Conservation (phyloP, 2,113 vertebrate genomes). For the Pandion haliaetus region DNA sequence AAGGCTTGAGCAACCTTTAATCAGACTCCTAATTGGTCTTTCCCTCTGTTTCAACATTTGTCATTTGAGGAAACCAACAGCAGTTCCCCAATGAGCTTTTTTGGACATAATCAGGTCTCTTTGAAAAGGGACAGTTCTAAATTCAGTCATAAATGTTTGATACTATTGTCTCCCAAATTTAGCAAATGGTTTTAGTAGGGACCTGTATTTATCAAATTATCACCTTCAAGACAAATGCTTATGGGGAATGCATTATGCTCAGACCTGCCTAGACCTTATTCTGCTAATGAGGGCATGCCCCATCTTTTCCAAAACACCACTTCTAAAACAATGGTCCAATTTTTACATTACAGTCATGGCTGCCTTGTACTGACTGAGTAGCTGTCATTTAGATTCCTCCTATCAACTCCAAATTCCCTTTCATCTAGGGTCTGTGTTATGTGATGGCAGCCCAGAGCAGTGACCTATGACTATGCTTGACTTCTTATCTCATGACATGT, state of each 20-base stretch:
- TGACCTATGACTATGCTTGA: conserved; percentile 60
- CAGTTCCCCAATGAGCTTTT: conserved; percentile 31
- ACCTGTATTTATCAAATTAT: conserved; percentile 50
- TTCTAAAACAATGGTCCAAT: conserved; percentile 27
- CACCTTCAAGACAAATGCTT: conserved; percentile 37
- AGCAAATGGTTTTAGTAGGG: conserved; percentile 10
- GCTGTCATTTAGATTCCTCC: conserved; percentile 60
- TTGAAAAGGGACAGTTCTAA: conserved; percentile 36
- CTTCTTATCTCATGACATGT: conserved; percentile 65
- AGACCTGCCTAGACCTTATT: not conserved
- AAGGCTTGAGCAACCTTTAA: conserved; percentile 50
- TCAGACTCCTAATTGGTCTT: conserved; percentile 43
- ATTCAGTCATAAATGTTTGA: conserved; percentile 31
- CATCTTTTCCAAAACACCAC: conserved; percentile 52
- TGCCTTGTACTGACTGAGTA: conserved; percentile 35
- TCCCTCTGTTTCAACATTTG: conserved; percentile 31
- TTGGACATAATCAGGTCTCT: conserved; percentile 31
- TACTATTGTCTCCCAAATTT: conserved; percentile 18
- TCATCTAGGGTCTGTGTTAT: conserved; percentile 61
- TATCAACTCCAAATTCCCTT: conserved; percentile 58
- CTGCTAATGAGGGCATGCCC: conserved; percentile 55
- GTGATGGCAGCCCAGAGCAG: conserved; percentile 41
- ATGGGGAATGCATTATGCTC: not conserved
- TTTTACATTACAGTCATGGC: conserved; percentile 20
- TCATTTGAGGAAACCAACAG: conserved; percentile 30